phyloP scores from a whole-genome alignment of 2,113 vertebrate species.

The Nothocercus nigrocapillus region DNA sequence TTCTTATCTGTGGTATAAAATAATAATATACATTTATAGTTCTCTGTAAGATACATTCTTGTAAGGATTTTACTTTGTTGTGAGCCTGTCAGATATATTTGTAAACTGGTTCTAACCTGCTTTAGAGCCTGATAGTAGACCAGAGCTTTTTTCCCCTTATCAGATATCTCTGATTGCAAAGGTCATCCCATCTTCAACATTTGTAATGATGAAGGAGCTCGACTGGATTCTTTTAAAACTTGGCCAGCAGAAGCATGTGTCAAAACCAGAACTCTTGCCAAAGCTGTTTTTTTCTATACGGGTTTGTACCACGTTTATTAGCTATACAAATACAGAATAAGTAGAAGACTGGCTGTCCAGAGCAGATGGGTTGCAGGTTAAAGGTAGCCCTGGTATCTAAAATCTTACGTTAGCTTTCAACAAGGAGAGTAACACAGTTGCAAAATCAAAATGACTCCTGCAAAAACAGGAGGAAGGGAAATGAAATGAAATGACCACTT shows the following conservation, averaged over 20 bases:
- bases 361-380: not conserved
- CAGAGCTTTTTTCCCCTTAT: not conserved
- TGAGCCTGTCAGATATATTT: not conserved
- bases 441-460: not conserved
- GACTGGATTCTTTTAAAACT: constrained; percentile 17
- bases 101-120: not conserved
- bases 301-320: not conserved
- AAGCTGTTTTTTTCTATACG: not conserved
- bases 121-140: not conserved
- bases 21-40: not conserved
- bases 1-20: not conserved
- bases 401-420: not conserved
- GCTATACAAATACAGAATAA: not conserved
- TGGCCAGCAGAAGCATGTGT: not conserved
- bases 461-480: not conserved
- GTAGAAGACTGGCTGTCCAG: not conserved
- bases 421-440: not conserved
- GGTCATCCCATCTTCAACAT: not conserved
- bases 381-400: not conserved
- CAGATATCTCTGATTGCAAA: not conserved
- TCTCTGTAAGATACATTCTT: not conserved
- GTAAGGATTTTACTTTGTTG: not conserved
- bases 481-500: not conserved
- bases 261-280: not conserved
- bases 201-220: not conserved